A percentile compares a stretch with the other conserved stretches of the same genome.
These are phyloP conservation scores for Cylloceria caligata DNA, from an alignment of 2,888 invertebrate genomes.

Conservation along the genomic window DNA sequence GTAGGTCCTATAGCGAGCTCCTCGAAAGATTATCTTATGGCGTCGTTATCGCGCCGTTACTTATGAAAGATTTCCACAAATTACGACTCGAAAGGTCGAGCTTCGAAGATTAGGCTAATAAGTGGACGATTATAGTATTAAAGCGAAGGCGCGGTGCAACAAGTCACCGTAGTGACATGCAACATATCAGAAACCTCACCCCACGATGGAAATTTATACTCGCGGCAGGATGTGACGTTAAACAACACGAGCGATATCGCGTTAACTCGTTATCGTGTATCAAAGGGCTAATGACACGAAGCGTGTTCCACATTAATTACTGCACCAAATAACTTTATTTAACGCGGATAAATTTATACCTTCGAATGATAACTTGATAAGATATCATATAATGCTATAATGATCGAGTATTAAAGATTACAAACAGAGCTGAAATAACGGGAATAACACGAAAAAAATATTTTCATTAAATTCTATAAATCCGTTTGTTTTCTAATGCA, in stretches of 20 bases:
- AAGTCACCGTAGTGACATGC: constrained; percentile 1
- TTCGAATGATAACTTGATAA: background rate
- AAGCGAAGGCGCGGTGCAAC: background rate
- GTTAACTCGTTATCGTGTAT: constrained; percentile 41
- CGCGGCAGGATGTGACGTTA: constrained; percentile 40
- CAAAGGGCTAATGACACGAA: constrained; percentile 53
- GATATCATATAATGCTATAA: background rate
- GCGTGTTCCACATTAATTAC: constrained; percentile 31
- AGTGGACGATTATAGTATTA: constrained; percentile 33
- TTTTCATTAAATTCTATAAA: too few species aligned
- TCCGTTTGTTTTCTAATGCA: too few species aligned
- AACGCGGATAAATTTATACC: background rate
- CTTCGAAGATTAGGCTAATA: constrained; percentile 41
- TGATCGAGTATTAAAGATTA: background rate
- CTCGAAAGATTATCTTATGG: constrained; percentile 33
- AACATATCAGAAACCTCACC: constrained; percentile 3
- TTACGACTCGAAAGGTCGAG: constrained; percentile 31
- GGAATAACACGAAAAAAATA: too few species aligned
- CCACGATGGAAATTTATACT: constrained; percentile 6
- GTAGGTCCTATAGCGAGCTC: too few species aligned
- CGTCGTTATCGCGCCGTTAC: constrained; percentile 28
- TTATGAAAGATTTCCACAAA: constrained; percentile 31
- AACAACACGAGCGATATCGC: constrained; percentile 48
- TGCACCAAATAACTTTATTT: constrained; percentile 38
- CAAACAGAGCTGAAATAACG: background rate